Evolutionary conservation across 2,888 invertebrate genomes (phyloP).

Genomic region (Bruchidius siliquastri): DNA sequence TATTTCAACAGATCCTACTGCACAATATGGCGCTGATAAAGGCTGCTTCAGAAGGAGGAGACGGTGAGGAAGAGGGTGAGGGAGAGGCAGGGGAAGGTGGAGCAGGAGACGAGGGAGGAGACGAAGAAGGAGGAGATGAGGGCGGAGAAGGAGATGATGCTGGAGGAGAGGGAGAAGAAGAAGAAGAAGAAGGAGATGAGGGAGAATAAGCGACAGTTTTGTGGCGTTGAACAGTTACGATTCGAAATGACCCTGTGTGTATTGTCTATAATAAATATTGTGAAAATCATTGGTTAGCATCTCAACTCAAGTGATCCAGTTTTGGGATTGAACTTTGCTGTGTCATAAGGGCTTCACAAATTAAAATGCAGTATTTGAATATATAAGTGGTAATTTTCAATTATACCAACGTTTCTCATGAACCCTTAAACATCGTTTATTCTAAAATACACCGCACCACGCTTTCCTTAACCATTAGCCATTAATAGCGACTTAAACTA

Average conservation of each 20-base stretch:
- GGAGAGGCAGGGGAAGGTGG: background rate
- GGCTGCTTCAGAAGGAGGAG: conserved; percentile 3
- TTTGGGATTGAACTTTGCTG: too few relatives aligned
- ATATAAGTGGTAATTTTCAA: too few relatives aligned
- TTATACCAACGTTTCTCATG: too few relatives aligned
- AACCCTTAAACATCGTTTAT: too few relatives aligned
- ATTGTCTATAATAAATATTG: background rate
- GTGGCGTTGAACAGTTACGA: background rate
- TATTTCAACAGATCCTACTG: background rate
- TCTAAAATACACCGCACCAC: too few relatives aligned
- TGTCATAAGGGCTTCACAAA: too few relatives aligned
- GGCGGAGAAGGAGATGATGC: background rate
- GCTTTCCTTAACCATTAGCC: too few relatives aligned
- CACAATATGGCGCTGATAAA: conserved; percentile 10
- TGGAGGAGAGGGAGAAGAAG: background rate
- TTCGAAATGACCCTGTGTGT: background rate
- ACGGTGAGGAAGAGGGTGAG: conserved; percentile 1
- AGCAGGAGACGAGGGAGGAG: background rate
- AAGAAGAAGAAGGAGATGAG: background rate
- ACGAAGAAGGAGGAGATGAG: background rate
- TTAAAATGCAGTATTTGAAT: too few relatives aligned
- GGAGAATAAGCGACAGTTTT: background rate
- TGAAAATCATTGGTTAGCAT: background rate
- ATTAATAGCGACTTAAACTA: too few relatives aligned
- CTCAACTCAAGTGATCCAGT: too few relatives aligned